phyloP scores from a whole-genome alignment of 2,113 vertebrate species.

The Menidia beryllina region DNA sequence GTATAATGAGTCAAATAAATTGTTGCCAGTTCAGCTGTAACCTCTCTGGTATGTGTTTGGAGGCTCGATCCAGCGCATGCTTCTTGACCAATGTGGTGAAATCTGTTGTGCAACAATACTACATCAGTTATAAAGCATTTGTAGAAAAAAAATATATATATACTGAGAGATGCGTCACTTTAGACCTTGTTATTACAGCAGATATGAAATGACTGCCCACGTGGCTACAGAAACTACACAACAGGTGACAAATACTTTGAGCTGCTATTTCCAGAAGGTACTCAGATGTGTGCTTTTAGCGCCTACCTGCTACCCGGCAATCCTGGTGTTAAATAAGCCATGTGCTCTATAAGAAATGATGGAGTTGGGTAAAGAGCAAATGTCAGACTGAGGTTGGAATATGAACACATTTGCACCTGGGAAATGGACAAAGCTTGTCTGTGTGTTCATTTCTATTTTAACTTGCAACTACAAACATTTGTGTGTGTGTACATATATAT shows the following conservation, averaged over 20 bases:
- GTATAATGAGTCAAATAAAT: slow-evolving; percentile 8
- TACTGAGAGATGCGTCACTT: not conserved
- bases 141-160: not conserved
- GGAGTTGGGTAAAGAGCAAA: too few species aligned
- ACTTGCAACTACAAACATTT: not conserved
- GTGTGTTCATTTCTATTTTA: not conserved
- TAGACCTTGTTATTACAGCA: not conserved
- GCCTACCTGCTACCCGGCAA: slow-evolving; percentile 39
- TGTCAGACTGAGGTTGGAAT: not conserved
- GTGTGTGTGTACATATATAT: too few species aligned
- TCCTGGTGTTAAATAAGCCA: not conserved
- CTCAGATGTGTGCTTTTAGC: slow-evolving; percentile 42
- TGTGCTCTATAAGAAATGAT: not conserved
- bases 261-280: slow-evolving; percentile 56
- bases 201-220: slow-evolving; percentile 15
- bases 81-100: slow-evolving; percentile 15
- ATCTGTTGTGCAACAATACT: slow-evolving; percentile 15
- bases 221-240: slow-evolving; percentile 40
- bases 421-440: not conserved
- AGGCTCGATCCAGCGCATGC: slow-evolving; percentile 6
- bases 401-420: not conserved
- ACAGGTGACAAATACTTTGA: slow-evolving; percentile 65
- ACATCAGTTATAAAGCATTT: slow-evolving; percentile 7
- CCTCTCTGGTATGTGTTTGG: slow-evolving; percentile 34
- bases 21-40: slow-evolving; percentile 12